These are phyloP conservation scores for Cataglyphis albicans DNA, from an alignment of 2,888 invertebrate genomes.

Conservation along the genomic window DNA sequence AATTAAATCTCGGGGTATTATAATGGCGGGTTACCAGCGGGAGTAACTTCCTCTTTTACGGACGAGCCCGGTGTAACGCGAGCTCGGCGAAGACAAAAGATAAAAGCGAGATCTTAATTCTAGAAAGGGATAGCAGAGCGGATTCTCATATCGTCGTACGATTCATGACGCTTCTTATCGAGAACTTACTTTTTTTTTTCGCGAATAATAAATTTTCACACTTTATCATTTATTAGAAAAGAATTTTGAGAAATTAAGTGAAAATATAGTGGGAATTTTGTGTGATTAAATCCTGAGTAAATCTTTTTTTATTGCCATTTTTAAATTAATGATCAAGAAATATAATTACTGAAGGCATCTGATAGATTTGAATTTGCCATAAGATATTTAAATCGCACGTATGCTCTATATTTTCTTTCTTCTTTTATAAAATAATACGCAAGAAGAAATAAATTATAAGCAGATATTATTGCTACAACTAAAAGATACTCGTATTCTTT, in stretches of 20 bases:
- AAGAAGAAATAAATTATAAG: background rate
- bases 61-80: slow-evolving; percentile 10
- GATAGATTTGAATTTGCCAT: background rate
- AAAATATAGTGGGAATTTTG: background rate
- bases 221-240: background rate
- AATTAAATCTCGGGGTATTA: slow-evolving; percentile 56
- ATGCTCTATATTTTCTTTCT: background rate
- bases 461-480: background rate
- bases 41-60: slow-evolving; percentile 55
- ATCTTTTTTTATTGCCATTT: background rate
- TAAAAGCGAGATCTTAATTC: slow-evolving; percentile 44
- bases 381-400: background rate
- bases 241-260: background rate
- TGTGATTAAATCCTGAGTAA: background rate
- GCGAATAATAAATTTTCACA: background rate
- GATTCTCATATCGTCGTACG: slow-evolving; percentile 34
- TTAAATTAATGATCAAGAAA: background rate
- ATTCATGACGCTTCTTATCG: slow-evolving; percentile 29
- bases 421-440: background rate
- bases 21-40: slow-evolving; percentile 39
- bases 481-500: background rate
- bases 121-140: slow-evolving; percentile 1
- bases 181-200: background rate
- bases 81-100: slow-evolving; percentile 43
- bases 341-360: background rate